Percentiles rank a stretch among this genome's conserved stretches.
These are phyloP conservation scores for Micrasema longulum DNA, from an alignment of 1,140 invertebrate genomes.

Conservation along the genomic window DNA sequence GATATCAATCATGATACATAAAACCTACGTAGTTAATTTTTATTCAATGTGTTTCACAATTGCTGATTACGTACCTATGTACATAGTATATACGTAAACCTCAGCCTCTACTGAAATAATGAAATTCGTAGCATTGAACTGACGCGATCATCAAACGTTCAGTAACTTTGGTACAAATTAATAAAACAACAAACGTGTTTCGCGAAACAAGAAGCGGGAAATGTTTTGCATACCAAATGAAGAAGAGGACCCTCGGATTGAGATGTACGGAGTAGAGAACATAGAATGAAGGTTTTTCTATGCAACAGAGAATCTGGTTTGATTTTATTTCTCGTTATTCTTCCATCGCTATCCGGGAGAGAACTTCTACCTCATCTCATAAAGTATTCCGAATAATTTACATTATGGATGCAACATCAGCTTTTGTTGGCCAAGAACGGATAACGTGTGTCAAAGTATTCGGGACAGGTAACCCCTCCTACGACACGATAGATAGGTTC, in stretches of 20 bases:
- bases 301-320: background rate
- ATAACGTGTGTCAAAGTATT: background rate
- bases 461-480: background rate
- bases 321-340: slow-evolving; percentile 9
- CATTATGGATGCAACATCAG: slow-evolving; percentile 5
- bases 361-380: background rate
- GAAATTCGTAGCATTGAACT: background rate
- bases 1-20: background rate
- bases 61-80: background rate
- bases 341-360: background rate
- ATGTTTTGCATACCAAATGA: slow-evolving; percentile 23
- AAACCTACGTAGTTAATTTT: background rate
- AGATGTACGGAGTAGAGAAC: background rate
- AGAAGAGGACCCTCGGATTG: background rate
- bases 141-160: background rate
- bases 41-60: background rate
- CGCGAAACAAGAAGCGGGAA: slow-evolving; percentile 8
- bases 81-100: too few species aligned
- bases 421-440: slow-evolving; percentile 2
- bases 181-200: slow-evolving; percentile 10
- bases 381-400: slow-evolving; percentile 12
- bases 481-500: background rate
- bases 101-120: too few species aligned
- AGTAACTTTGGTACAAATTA: background rate
- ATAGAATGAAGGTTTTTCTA: background rate